Evolutionary conservation across 2,113 vertebrate genomes (phyloP).

Genomic region (Etheostoma cragini): DNA sequence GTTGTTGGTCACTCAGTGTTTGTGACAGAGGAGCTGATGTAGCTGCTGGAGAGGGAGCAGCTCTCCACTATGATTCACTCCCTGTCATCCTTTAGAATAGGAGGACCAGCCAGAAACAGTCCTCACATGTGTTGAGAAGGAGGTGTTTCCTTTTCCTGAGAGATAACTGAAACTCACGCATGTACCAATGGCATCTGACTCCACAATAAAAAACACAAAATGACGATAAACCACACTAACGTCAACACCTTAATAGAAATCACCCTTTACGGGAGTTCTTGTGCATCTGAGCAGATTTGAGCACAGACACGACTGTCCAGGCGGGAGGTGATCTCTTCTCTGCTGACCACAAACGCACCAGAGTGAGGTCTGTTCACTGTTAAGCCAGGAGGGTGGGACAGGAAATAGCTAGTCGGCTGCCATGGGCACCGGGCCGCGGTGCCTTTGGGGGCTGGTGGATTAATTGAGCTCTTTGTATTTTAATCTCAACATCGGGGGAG

Average conservation of each 20-base stretch:
- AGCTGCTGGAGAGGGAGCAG: constrained; percentile 30
- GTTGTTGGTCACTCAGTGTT: background rate
- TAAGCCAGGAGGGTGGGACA: constrained; percentile 78
- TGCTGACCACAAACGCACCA: constrained; percentile 36
- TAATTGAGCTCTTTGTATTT: constrained; percentile 78
- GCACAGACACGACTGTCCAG: constrained; percentile 17
- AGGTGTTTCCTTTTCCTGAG: constrained; percentile 50
- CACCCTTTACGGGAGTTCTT: background rate
- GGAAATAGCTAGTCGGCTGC: constrained; percentile 78
- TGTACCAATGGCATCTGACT: background rate
- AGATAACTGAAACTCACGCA: constrained; percentile 9
- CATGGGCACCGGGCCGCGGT: constrained; percentile 39
- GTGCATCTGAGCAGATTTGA: background rate
- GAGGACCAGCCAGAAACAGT: constrained; percentile 36
- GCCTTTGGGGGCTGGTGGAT: constrained; percentile 46
- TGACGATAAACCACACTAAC: background rate
- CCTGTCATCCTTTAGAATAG: constrained; percentile 52
- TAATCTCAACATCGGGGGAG: constrained; percentile 22
- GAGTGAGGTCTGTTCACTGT: constrained; percentile 72
- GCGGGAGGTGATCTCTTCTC: constrained; percentile 37
- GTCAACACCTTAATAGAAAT: background rate
- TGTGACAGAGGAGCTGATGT: constrained; percentile 24
- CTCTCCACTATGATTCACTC: constrained; percentile 43
- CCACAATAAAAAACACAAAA: constrained; percentile 40
- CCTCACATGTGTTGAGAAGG: constrained; percentile 26